These are phyloP conservation scores for Cossypha dichroa DNA, from an alignment of 2,797 vertebrate species.

Conservation along the genomic window DNA sequence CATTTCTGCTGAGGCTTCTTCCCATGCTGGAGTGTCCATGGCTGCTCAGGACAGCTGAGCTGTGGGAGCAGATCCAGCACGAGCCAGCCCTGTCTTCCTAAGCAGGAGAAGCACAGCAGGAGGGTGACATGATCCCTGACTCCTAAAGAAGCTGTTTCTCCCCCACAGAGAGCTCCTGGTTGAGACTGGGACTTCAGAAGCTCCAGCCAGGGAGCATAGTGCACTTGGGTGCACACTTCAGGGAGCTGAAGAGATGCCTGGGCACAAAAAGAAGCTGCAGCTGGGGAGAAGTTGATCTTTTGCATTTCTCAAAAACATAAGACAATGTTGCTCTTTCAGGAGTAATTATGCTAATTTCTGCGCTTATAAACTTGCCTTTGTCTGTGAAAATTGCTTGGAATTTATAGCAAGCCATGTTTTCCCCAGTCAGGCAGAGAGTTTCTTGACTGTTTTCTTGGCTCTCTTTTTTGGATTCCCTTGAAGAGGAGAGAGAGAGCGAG, in stretches of 20 bases:
- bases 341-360: conserved; percentile 33
- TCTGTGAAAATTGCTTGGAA: conserved; percentile 31
- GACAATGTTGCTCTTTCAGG: conserved; percentile 25
- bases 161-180: not conserved
- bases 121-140: not conserved
- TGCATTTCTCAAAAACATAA: not conserved
- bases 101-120: not conserved
- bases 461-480: not conserved
- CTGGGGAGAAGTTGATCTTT: not conserved
- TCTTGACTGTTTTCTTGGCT: not conserved
- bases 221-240: not conserved
- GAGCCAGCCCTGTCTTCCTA: fast-evolving
- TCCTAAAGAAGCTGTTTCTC: not conserved
- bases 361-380: conserved; percentile 48
- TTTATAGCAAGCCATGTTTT: not conserved
- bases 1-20: not conserved
- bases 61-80: not conserved
- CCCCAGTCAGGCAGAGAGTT: not conserved
- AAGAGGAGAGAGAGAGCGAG: not conserved
- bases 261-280: not conserved
- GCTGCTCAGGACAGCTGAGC: not conserved
- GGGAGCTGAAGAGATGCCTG: not conserved
- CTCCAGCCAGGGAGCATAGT: not conserved
- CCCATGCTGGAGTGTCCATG: not conserved
- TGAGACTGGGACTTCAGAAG: not conserved